Percentiles rank a stretch among this genome's conserved stretches.
Conservation (phyloP, 2,888 invertebrate species). For the Limulus polyphemus region DNA sequence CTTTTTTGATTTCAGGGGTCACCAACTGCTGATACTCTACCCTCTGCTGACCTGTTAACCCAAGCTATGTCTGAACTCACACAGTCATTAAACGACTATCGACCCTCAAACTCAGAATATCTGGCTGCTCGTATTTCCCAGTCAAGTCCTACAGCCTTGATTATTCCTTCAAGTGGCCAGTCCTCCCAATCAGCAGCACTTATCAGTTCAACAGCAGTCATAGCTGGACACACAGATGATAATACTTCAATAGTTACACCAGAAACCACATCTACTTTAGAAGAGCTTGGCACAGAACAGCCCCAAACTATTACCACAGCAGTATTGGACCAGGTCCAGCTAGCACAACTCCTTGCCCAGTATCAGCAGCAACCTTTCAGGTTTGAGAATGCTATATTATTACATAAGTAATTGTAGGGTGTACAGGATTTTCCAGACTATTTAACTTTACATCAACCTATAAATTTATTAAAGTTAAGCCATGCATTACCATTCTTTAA, state of each 20-base stretch:
- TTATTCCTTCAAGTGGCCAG: slow-evolving; percentile 2
- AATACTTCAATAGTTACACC: slow-evolving; percentile 12
- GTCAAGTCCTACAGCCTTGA: slow-evolving; percentile 11
- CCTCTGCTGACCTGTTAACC: slow-evolving; percentile 37
- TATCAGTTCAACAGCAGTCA: too few species aligned
- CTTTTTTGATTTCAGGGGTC: too few species aligned
- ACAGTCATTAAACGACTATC: slow-evolving; percentile 17
- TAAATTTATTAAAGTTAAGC: too few species aligned
- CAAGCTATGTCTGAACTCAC: slow-evolving; percentile 40
- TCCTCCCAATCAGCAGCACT: too few species aligned
- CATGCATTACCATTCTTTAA: too few species aligned
- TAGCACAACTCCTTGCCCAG: slow-evolving; percentile 21
- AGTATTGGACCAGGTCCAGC: slow-evolving; percentile 11
- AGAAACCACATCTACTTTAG: slow-evolving; percentile 2
- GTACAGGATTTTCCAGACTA: too few species aligned
- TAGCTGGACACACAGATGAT: slow-evolving; percentile 1
- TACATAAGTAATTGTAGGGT: too few species aligned
- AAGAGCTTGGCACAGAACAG: neutral
- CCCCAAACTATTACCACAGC: slow-evolving; percentile 5
- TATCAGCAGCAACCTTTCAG: slow-evolving; percentile 20
- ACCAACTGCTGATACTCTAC: slow-evolving; percentile 17
- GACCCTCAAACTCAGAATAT: slow-evolving; percentile 3
- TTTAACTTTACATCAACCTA: too few species aligned
- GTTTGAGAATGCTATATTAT: slow-evolving; percentile 1
- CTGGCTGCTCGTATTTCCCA: slow-evolving; percentile 9